Evolutionary conservation across 2,797 vertebrate species (phyloP).

Genomic region (Sparus aurata): DNA sequence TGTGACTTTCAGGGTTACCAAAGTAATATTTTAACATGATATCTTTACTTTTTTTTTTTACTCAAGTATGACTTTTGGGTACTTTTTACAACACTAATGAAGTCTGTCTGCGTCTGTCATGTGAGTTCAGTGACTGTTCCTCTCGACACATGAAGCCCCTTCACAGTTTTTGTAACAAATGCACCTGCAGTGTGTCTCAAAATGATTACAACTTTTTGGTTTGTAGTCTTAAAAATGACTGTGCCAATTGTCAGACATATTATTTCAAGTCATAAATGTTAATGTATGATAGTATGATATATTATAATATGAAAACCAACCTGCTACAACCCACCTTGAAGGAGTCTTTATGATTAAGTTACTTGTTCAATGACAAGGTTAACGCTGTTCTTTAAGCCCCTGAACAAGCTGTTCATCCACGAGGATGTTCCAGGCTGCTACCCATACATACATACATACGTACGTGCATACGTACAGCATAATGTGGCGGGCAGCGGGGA

Average conservation of each 20-base stretch:
- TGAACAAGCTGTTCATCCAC: constrained; percentile 37
- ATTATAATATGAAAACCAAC: constrained; percentile 11
- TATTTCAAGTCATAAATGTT: background rate
- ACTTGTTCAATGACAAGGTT: constrained; percentile 21
- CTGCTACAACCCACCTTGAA: background rate
- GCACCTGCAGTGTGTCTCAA: background rate
- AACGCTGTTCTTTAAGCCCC: constrained; percentile 23
- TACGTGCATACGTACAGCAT: background rate
- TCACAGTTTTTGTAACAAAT: background rate
- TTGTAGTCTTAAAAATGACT: constrained; percentile 5
- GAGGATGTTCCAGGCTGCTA: constrained; percentile 55
- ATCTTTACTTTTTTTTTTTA: too few relatives aligned
- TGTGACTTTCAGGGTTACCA: too few relatives aligned
- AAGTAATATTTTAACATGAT: too few relatives aligned
- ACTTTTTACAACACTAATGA: too few relatives aligned
- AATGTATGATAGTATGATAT: background rate
- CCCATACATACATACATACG: constrained; percentile 27
- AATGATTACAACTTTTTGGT: background rate
- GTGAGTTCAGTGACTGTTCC: too few relatives aligned
- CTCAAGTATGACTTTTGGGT: too few relatives aligned
- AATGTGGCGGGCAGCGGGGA: constrained; percentile 22
- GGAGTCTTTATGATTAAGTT: constrained; percentile 24
- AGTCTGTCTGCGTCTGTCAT: background rate
- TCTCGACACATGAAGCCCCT: background rate
- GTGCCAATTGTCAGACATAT: background rate